Evolutionary conservation across 2,113 vertebrate genomes (phyloP).

Genomic region (Elephantulus edwardii): DNA sequence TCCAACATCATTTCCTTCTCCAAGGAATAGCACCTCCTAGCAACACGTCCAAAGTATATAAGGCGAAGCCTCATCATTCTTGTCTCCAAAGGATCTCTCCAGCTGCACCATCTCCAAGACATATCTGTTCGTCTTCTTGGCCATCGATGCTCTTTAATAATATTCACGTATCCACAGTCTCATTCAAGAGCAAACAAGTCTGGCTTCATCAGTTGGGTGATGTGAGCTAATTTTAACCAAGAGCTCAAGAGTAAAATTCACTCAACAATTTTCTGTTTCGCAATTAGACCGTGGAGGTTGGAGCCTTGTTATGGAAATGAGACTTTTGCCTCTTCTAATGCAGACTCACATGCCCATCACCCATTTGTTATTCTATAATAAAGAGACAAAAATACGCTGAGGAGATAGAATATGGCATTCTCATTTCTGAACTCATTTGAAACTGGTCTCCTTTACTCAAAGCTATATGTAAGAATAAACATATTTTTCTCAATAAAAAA

Average conservation of each 20-base stretch:
- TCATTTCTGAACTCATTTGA: conserved; percentile 54
- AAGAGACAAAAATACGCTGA: conserved; percentile 19
- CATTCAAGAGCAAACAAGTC: background rate
- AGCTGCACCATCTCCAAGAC: too few relatives aligned
- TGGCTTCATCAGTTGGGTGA: background rate
- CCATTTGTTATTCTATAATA: conserved; percentile 53
- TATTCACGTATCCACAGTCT: conserved; percentile 61
- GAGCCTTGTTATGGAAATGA: conserved; percentile 47
- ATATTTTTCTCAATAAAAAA: background rate
- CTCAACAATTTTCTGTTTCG: background rate
- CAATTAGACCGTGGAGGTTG: background rate
- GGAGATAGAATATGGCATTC: conserved; percentile 11
- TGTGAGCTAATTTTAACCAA: background rate
- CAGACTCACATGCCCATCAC: conserved; percentile 43
- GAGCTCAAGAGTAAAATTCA: background rate
- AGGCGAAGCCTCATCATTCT: too few relatives aligned
- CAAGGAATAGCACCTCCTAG: too few relatives aligned
- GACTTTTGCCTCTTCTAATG: conserved; percentile 56
- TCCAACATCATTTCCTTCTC: too few relatives aligned
- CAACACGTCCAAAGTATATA: too few relatives aligned
- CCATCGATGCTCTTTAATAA: conserved; percentile 70
- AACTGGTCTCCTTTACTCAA: conserved; percentile 8
- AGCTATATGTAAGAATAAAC: background rate
- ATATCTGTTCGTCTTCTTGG: too few relatives aligned
- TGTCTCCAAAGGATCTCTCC: too few relatives aligned